These are phyloP conservation scores for Branchellion lobata DNA, from an alignment of 2,888 invertebrate genomes.

Conservation along the genomic window DNA sequence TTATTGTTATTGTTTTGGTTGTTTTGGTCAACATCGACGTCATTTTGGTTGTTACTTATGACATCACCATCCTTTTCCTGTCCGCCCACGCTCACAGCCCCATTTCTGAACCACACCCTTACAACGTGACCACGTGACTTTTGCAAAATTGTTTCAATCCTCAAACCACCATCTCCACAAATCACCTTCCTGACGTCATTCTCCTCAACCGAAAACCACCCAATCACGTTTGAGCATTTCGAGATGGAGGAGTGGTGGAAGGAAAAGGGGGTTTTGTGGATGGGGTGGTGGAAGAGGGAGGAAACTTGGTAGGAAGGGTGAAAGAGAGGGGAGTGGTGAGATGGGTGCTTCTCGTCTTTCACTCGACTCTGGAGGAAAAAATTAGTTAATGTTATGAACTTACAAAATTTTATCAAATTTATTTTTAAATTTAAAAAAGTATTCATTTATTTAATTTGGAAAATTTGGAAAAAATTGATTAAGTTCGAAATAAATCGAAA, in stretches of 20 bases:
- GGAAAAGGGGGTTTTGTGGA: neutral
- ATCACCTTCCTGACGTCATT: constrained; percentile 16
- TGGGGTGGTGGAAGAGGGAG: neutral
- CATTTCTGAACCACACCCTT: neutral
- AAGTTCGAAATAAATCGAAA: too few species aligned
- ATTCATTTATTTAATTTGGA: too few species aligned
- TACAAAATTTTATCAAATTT: too few species aligned
- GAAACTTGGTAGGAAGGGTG: neutral
- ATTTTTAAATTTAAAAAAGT: too few species aligned
- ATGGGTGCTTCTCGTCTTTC: too few species aligned
- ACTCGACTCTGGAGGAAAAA: too few species aligned
- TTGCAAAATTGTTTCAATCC: neutral
- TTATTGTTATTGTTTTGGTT: too few species aligned
- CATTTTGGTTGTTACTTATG: neutral
- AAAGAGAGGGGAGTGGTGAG: neutral
- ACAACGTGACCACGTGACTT: neutral
- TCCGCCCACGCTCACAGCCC: neutral
- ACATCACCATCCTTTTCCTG: neutral
- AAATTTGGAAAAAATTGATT: too few species aligned
- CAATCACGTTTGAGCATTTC: neutral
- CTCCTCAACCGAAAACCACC: neutral
- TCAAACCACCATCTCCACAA: neutral
- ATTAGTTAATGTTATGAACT: too few species aligned
- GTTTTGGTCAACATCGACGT: too few species aligned
- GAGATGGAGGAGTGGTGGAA: too few species aligned